Evolutionary conservation across 2,888 invertebrate genomes (phyloP), one percentile per base, ranked within the genome.

Genomic region (Lapara coniferarum): DNA sequence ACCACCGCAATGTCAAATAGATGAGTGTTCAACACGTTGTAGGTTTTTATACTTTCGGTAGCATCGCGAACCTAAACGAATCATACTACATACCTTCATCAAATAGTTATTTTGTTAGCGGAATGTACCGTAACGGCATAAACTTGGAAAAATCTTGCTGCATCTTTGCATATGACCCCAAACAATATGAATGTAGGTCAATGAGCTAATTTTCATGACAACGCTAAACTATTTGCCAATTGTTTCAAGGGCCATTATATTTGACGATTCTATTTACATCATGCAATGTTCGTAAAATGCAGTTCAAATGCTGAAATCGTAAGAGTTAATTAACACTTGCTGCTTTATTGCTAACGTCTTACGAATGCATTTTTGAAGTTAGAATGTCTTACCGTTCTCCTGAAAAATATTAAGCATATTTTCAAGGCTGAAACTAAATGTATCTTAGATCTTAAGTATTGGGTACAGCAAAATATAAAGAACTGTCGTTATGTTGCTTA

Each of bases 251-350:
- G 49, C 49, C 49, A 63, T 63, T 19, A 63, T 46, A 44, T 59
- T 63, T 63, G 63, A 63, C 16, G 59, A 63, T 63, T 63, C 19
- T 7, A 49, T 46, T 63, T 49, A 16, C 46, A 63, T 63, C 63
- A 63, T 49, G 46, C 63, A 63, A 63, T 46, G 49, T 19, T 49
- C 10, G 44, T 63, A 49, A 63, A 63, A 49, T 63, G 63, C 49
- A 16, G 46, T 63, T 63, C 49, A 63, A 63, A 63, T 63, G 63
- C 63, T 63, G 49, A 10, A 63, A 46, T 63, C 63, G 19, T 63
- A 49, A 63, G 46, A 7, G 10, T 59, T n/a, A 19, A 49, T 63
- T 63, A 63, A 63, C 63, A 63, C 63, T 49, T 14, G 25, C 63
- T 12, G 63, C 12, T 63, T 46, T 63, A 63, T 63, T 63, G 19